These are phyloP conservation scores for Lomographa bimaculata DNA, from an alignment of 2,888 invertebrate genomes.

Conservation along the genomic window DNA sequence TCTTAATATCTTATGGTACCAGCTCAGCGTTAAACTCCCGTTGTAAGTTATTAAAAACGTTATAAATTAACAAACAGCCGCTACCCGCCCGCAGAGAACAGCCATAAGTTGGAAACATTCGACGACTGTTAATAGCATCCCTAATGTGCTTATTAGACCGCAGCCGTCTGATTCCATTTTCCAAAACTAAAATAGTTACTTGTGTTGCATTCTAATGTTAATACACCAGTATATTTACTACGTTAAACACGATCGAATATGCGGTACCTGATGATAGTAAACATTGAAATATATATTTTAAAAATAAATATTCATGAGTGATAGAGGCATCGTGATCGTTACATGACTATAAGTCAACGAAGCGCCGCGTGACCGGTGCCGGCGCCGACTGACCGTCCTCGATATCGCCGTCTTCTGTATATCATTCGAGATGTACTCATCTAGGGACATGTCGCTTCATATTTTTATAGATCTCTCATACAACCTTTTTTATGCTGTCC, in stretches of 20 bases:
- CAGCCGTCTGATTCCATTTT: slow-evolving; percentile 63
- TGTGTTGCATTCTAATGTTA: slow-evolving; percentile 52
- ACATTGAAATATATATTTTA: slow-evolving; percentile 68
- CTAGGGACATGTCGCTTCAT: slow-evolving; percentile 64
- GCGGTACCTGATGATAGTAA: slow-evolving; percentile 58
- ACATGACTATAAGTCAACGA: slow-evolving; percentile 78
- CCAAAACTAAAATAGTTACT: slow-evolving; percentile 69
- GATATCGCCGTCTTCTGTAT: slow-evolving; percentile 42
- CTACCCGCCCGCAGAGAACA: slow-evolving; percentile 57
- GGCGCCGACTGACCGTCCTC: slow-evolving; percentile 43
- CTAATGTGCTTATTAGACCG: slow-evolving; percentile 65
- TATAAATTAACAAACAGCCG: slow-evolving; percentile 28
- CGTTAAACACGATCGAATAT: slow-evolving; percentile 56
- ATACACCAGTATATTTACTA: slow-evolving; percentile 74
- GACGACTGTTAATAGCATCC: slow-evolving; percentile 56
- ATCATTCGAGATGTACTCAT: slow-evolving; percentile 48
- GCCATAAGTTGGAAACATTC: slow-evolving; percentile 47
- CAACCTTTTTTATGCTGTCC: slow-evolving; percentile 62
- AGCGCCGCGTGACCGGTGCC: slow-evolving; percentile 58
- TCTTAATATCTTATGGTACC: slow-evolving; percentile 31
- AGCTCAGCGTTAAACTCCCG: slow-evolving; percentile 40
- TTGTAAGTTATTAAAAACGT: slow-evolving; percentile 38
- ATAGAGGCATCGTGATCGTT: slow-evolving; percentile 78
- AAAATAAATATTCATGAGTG: slow-evolving; percentile 81
- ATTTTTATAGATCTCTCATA: slow-evolving; percentile 67